Percentiles rank a stretch among this genome's conserved stretches.
Conservation (phyloP, 2,888 invertebrate species). For the Fabriciana adippe region DNA sequence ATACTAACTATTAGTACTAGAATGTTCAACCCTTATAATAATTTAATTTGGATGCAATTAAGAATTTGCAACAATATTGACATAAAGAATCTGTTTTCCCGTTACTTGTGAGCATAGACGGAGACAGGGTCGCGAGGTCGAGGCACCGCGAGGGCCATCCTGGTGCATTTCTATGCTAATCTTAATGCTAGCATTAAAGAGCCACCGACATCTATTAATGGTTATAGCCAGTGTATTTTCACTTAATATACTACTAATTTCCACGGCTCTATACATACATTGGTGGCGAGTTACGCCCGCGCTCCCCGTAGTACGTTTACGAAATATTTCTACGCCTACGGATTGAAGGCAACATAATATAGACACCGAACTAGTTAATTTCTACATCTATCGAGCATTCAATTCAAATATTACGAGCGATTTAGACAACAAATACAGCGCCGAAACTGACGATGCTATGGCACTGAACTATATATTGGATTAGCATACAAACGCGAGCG, state of each 20-base stretch:
- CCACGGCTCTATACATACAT: conserved; percentile 53
- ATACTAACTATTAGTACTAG: background rate
- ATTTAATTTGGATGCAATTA: background rate
- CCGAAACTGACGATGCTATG: conserved; percentile 76
- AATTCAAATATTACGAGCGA: conserved; percentile 80
- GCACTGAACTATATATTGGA: conserved; percentile 65
- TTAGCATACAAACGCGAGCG: conserved; percentile 80
- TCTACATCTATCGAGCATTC: conserved; percentile 79
- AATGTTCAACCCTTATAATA: background rate
- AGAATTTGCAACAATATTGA: conserved; percentile 14
- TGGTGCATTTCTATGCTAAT: conserved; percentile 79
- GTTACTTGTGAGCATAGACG: conserved; percentile 73
- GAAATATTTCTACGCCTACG: conserved; percentile 72
- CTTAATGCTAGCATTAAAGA: conserved; percentile 69
- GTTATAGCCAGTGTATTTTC: conserved; percentile 64
- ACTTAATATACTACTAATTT: conserved; percentile 63
- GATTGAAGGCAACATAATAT: conserved; percentile 56
- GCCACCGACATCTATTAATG: conserved; percentile 75
- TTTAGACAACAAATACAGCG: conserved; percentile 78
- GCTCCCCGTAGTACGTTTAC: conserved; percentile 69
- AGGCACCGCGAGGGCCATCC: conserved; percentile 69
- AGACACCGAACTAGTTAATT: conserved; percentile 75
- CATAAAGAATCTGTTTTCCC: conserved; percentile 69
- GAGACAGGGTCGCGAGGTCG: conserved; percentile 79
- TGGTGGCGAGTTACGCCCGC: conserved; percentile 57